Percentiles rank a stretch among this genome's conserved stretches.
Evolutionary conservation across 92 coral and sea anemone species (phyloP).

Genomic region (Bergia puertoricense): DNA sequence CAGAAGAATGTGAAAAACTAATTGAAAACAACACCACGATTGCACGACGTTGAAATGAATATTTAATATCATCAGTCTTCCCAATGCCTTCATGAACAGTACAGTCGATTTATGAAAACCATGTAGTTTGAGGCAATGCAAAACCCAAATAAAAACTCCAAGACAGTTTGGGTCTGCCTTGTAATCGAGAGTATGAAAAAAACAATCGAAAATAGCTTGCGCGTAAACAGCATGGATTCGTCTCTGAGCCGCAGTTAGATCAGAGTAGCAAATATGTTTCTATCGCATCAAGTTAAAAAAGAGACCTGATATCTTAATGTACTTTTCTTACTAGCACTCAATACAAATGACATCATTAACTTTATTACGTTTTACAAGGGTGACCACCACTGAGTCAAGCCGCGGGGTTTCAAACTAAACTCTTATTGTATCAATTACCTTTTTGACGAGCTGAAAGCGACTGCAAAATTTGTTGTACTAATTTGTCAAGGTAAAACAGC

Average conservation of each 20-base stretch:
- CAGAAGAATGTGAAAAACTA: neutral
- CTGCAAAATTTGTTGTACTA: neutral
- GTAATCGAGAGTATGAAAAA: neutral
- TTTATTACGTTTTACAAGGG: conserved; percentile 1
- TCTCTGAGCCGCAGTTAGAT: conserved; percentile 5
- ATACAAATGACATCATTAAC: conserved; percentile 4
- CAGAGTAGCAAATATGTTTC: neutral
- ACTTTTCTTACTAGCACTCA: conserved; percentile 9
- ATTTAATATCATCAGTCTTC: neutral
- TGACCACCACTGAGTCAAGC: neutral
- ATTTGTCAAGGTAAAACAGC: neutral
- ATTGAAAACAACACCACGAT: neutral
- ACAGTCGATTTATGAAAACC: neutral
- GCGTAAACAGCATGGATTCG: neutral
- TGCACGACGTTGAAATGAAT: neutral
- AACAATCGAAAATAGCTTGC: neutral
- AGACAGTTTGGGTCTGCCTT: conserved; percentile 1
- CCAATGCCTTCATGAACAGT: neutral
- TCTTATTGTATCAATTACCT: neutral
- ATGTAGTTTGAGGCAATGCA: neutral
- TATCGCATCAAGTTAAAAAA: neutral
- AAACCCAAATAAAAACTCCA: neutral
- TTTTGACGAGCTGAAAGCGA: neutral
- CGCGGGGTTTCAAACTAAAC: neutral
- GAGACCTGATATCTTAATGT: neutral